phyloP scores from a whole-genome alignment of 2,888 invertebrate species.

The Drosophila monieri region DNA sequence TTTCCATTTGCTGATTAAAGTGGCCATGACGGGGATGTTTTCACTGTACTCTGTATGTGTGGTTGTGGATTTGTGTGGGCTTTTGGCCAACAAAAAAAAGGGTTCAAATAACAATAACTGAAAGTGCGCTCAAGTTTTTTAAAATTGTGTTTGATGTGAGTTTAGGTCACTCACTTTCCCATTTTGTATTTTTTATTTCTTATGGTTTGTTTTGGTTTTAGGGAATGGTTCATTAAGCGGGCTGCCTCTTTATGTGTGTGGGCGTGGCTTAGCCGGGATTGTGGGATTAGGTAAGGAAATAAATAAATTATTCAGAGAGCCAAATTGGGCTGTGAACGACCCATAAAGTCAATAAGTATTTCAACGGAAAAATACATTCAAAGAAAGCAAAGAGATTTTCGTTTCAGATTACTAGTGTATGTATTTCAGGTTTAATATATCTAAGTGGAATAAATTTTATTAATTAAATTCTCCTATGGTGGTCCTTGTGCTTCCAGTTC shows the following conservation, averaged over 20 bases:
- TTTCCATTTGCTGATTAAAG: conserved; percentile 76
- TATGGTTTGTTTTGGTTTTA: conserved; percentile 30
- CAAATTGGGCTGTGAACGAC: conserved; percentile 3
- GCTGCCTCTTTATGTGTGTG: conserved; percentile 46
- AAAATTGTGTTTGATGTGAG: conserved; percentile 69
- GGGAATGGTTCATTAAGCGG: conserved; percentile 69
- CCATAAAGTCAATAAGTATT: conserved; percentile 8
- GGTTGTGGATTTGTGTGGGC: conserved; percentile 7
- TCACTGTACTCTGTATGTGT: conserved; percentile 21
- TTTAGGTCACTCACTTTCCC: conserved; percentile 18
- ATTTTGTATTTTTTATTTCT: conserved; percentile 8
- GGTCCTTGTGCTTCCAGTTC: too few species aligned
- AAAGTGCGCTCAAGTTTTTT: conserved; percentile 46
- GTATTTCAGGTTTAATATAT: too few species aligned
- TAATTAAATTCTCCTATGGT: neutral
- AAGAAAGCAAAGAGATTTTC: neutral
- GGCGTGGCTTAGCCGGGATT: conserved; percentile 29
- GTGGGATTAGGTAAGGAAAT: conserved; percentile 16
- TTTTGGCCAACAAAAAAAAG: conserved; percentile 34
- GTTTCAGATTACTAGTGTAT: too few species aligned
- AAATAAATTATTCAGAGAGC: conserved; percentile 33
- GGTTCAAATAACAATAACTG: conserved; percentile 65
- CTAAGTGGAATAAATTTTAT: neutral
- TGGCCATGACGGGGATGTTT: conserved; percentile 60
- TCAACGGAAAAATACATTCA: neutral